Evolutionary conservation across 2,888 invertebrate genomes (phyloP).

Genomic region (Eilema caniola): DNA sequence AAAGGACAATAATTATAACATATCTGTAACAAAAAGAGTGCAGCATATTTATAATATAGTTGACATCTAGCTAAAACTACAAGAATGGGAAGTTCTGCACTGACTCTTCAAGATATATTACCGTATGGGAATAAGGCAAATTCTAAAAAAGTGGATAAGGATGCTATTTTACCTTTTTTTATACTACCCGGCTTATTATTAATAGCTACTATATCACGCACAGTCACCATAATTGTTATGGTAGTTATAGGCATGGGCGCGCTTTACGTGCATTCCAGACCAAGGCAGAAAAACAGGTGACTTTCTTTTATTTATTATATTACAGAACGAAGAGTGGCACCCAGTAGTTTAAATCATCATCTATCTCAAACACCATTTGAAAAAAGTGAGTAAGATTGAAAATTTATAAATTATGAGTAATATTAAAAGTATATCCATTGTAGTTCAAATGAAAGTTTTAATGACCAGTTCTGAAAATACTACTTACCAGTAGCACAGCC

Average conservation of each 20-base stretch:
- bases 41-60: not conserved
- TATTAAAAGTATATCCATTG: not conserved
- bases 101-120: slow-evolving; percentile 73
- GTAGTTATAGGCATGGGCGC: slow-evolving; percentile 78
- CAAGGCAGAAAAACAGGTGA: slow-evolving; percentile 81
- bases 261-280: slow-evolving; percentile 77
- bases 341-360: too few relatives aligned
- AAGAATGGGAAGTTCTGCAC: slow-evolving; percentile 62
- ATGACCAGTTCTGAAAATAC: too few relatives aligned
- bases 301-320: not conserved
- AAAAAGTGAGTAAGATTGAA: not conserved
- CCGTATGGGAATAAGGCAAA: slow-evolving; percentile 62
- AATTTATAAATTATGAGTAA: not conserved
- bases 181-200: slow-evolving; percentile 74
- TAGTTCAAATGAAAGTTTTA: not conserved
- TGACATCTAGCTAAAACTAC: not conserved
- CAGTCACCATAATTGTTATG: slow-evolving; percentile 73
- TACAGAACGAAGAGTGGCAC: not conserved
- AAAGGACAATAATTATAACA: not conserved
- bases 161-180: slow-evolving; percentile 75
- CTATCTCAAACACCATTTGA: not conserved
- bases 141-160: slow-evolving; percentile 72
- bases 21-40: not conserved
- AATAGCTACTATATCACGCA: slow-evolving; percentile 71
- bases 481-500: too few relatives aligned